Base-by-base conservation (phyloP, 2,797 vertebrate genomes). In the Chloroceryle amazona region DNA sequence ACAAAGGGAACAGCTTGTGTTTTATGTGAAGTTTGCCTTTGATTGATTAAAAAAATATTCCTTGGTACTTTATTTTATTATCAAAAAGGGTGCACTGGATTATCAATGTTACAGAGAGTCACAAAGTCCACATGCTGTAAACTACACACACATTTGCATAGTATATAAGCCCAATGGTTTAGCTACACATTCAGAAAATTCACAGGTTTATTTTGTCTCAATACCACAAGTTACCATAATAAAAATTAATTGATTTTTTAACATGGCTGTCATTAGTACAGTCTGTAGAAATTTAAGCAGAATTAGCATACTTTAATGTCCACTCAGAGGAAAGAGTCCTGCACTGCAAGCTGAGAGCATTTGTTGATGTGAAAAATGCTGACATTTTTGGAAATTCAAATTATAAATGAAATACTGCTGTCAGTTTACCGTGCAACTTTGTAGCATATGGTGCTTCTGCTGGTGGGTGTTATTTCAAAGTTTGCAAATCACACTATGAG, bases 381-480 rank as follows among this genome's bases (percentile, higher is more conserved):
- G 97, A 97, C 97, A 98, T 97, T 98, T 98, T 97, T 96, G 96
- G 96, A 97, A 98, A 98, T 97, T 97, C 90, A 96, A 96, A 97
- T 97, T 96, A 97, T 96, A 98, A 97, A 98, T 96, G 97, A 97
- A 97, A 97, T 84, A 90, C 97, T 98, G 97, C 97, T 98, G 97
- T 98, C 97, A 98, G 97, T 98, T 98, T 98, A 96, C 96, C 93
- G 96, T 97, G 96, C 96, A 97, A 93, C 97, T 98, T 93, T 2
- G 42, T 75, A 98, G 96, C 98, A 98, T 98, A 98, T 98, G 98
- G 98, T 97, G 87, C 97, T 98, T 98, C 98, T 98, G 98, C 97
- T 98, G 96, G 98, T 98, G 98, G 98, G 98, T 98, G 98, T 98
- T 98, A 98, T 98, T 98, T 98, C 98, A 98, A 98, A 98, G 98